Evolutionary conservation across 2,113 vertebrate genomes (phyloP).

Genomic region (Psittacara wagleri): DNA sequence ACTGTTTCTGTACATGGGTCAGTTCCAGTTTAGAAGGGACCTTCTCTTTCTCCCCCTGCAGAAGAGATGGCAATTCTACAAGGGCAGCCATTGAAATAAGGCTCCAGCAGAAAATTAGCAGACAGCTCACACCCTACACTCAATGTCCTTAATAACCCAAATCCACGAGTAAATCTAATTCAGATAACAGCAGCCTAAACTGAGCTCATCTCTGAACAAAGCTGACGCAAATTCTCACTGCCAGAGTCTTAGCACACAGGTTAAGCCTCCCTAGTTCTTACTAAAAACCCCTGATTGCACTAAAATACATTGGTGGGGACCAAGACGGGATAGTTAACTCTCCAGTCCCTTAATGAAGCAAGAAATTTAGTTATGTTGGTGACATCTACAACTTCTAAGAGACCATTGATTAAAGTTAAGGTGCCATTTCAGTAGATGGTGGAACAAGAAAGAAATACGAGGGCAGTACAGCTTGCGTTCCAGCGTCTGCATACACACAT

Average conservation of each 20-base stretch:
- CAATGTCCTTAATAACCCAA: neutral
- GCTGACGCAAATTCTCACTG: neutral
- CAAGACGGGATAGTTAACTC: neutral
- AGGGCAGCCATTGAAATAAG: neutral
- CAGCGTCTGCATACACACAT: accelerated
- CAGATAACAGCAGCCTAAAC: neutral
- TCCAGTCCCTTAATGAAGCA: neutral
- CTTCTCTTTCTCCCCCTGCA: neutral
- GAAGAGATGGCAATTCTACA: accelerated
- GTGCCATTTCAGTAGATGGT: neutral
- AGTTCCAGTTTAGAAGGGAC: neutral
- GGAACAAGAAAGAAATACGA: neutral
- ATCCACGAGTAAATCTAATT: neutral
- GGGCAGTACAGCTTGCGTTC: neutral
- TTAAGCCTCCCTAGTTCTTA: neutral
- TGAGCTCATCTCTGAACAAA: neutral
- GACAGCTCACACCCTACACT: neutral
- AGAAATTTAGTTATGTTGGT: neutral
- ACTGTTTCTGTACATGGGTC: neutral
- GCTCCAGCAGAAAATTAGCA: neutral
- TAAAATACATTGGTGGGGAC: neutral
- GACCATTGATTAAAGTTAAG: neutral
- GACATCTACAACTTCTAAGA: neutral
- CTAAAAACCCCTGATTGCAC: accelerated
- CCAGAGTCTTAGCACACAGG: neutral